phyloP scores from a whole-genome alignment of 2,888 invertebrate species.

The Scaptomyza tumidula region DNA sequence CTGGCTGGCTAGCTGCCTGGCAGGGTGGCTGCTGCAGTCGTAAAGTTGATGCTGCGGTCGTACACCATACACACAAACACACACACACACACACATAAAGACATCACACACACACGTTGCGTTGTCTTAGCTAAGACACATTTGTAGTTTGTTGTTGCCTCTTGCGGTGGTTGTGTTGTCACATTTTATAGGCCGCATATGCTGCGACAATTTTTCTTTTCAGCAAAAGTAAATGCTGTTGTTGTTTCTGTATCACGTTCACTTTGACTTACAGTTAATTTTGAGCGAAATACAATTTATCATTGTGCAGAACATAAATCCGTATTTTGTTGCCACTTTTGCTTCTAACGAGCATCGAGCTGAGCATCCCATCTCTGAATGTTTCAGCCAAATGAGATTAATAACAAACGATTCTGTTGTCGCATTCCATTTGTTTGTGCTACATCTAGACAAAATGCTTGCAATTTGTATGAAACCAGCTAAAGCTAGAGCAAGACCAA shows the following conservation, averaged over 20 bases:
- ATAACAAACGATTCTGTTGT: slow-evolving; percentile 55
- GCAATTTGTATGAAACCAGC: slow-evolving; percentile 58
- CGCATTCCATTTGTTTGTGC: slow-evolving; percentile 53
- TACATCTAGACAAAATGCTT: slow-evolving; percentile 56
- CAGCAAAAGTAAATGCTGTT: slow-evolving; percentile 20
- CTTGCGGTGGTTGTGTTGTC: slow-evolving; percentile 64
- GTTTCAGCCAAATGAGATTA: slow-evolving; percentile 60
- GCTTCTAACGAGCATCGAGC: slow-evolving; percentile 35
- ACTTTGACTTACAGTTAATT: slow-evolving; percentile 74
- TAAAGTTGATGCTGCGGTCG: slow-evolving; percentile 42
- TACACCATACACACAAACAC: slow-evolving; percentile 7
- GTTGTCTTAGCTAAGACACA: slow-evolving; percentile 66
- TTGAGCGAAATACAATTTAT: slow-evolving; percentile 78
- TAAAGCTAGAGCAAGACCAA: slow-evolving; percentile 1
- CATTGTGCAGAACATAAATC: slow-evolving; percentile 76
- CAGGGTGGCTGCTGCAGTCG: slow-evolving; percentile 35
- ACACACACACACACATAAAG: slow-evolving; percentile 7
- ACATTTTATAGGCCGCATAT: slow-evolving; percentile 80
- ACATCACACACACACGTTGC: slow-evolving; percentile 12
- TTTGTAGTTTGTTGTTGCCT: slow-evolving; percentile 26
- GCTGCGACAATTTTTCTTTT: slow-evolving; percentile 63
- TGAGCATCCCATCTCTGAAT: slow-evolving; percentile 4
- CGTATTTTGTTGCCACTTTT: slow-evolving; percentile 54
- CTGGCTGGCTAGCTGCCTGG: slow-evolving; percentile 23
- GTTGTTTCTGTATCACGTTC: slow-evolving; percentile 62